Base-by-base conservation (phyloP, 1,140 invertebrate species). In the Hyles euphorbiae region DNA sequence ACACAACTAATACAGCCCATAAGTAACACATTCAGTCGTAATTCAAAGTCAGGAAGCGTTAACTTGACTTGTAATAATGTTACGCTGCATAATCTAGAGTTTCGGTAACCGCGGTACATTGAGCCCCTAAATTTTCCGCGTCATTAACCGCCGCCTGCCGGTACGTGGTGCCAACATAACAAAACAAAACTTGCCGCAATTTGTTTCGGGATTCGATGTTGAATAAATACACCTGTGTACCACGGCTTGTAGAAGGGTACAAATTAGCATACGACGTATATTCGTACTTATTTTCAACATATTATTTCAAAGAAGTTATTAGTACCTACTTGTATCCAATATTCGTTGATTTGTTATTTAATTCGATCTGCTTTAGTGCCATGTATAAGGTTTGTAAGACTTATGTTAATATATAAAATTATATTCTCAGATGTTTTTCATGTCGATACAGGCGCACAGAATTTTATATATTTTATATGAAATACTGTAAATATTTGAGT, bases 81-180 rank as follows among this genome's bases (percentile, higher is more conserved):
- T 69, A 70, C 65, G 59, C 56, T 74, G 76, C 63, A 74, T 75
- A 81, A 77, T 75, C 72, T 56, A 52, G 46, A 52, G 57, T 53
- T 60, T 60, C n/a, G 53, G 53, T 60, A 50, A 47, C 34, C 22
- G 36, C 40, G 40, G 12, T 51, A 56, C 50, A 32, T 52, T 33
- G 40, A 70, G 71, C 65, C 60, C 43, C 58, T 53, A 67, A 76
- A 78, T 81, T 83, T 80, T 83, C 73, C 59, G 68, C 61, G 65
- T 73, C 72, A 80, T 78, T 78, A 74, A 76, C 65, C 65, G 61
- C 11, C 61, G 58, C 60, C 61, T 63, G 63, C 62, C 63, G 22
- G 45, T 60, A 56, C 59, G 47, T 8, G 22, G 40, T 40, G 59
- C 55, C 46, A 61, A 68, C 56, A 65, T 71, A 71, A 74, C 73